Conservation (phyloP, 2,797 vertebrate genomes). For the Myioborus melanocephalus region DNA sequence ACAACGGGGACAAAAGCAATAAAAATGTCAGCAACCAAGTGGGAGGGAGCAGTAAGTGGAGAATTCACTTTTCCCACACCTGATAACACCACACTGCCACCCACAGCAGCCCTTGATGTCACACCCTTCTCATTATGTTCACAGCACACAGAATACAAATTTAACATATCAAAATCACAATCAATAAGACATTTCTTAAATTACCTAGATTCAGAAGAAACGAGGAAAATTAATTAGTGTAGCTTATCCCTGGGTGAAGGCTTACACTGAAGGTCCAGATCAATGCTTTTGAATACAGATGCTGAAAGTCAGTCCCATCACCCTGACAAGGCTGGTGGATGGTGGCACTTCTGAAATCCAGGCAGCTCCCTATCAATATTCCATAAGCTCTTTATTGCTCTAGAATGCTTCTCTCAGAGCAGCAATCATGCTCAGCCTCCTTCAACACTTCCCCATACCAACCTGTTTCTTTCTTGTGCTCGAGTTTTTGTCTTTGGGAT, state of each 20-base stretch:
- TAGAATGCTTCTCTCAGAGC: not conserved
- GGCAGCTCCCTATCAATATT: not conserved
- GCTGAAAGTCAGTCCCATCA: not conserved
- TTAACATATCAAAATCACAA: not conserved
- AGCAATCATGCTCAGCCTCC: not conserved
- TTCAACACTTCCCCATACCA: not conserved
- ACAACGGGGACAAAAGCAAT: not conserved
- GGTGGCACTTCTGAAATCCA: not conserved
- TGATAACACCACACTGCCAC: rapidly evolving
- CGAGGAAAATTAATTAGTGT: not conserved
- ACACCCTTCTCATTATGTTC: not conserved
- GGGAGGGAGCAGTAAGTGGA: not conserved
- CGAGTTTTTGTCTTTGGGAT: not conserved
- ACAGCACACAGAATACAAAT: not conserved
- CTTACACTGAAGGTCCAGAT: not conserved
- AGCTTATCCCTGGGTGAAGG: not conserved
- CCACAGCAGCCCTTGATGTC: not conserved
- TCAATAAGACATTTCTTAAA: not conserved
- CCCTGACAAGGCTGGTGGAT: not conserved
- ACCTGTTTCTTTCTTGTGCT: not conserved
- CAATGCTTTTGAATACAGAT: not conserved
- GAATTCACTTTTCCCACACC: not conserved
- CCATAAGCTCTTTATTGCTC: not conserved
- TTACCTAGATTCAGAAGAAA: not conserved
- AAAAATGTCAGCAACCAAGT: not conserved